Evolutionary conservation across 2,797 vertebrate species (phyloP).

Genomic region (Loriculus beryllinus): DNA sequence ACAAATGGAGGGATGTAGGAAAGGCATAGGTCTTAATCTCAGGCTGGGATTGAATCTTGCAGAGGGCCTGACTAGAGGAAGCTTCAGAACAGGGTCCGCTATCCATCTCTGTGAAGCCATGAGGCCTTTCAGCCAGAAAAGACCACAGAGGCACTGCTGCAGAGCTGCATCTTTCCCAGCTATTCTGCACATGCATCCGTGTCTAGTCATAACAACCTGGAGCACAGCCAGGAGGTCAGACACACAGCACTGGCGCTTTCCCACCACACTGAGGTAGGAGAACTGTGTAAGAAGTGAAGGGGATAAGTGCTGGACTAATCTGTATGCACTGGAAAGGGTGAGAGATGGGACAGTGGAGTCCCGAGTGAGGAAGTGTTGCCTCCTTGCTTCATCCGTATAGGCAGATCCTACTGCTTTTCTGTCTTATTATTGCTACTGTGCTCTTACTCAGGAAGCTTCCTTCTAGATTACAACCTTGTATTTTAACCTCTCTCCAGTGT

Average conservation of each 20-base stretch:
- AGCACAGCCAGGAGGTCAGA: not conserved
- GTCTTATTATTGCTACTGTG: not conserved
- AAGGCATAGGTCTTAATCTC: not conserved
- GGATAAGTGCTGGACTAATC: not conserved
- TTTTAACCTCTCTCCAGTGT: not conserved
- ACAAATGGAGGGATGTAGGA: not conserved
- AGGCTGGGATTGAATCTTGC: not conserved
- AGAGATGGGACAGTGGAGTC: not conserved
- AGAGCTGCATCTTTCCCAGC: not conserved
- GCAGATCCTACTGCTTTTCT: not conserved
- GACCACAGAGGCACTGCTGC: not conserved
- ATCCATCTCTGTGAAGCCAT: not conserved
- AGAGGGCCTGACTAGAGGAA: not conserved
- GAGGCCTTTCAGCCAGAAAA: not conserved
- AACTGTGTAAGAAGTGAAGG: not conserved
- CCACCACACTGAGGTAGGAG: not conserved
- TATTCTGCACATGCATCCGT: not conserved
- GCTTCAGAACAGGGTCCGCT: not conserved
- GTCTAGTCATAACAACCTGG: not conserved
- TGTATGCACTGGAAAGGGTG: not conserved
- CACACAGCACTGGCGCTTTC: not conserved
- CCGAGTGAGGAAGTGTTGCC: not conserved
- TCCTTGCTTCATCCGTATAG: not conserved
- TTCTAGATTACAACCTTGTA: not conserved
- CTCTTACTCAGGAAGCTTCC: not conserved